phyloP scores from a whole-genome alignment of 2,797 vertebrate genomes.

The Caiman crocodilus region DNA sequence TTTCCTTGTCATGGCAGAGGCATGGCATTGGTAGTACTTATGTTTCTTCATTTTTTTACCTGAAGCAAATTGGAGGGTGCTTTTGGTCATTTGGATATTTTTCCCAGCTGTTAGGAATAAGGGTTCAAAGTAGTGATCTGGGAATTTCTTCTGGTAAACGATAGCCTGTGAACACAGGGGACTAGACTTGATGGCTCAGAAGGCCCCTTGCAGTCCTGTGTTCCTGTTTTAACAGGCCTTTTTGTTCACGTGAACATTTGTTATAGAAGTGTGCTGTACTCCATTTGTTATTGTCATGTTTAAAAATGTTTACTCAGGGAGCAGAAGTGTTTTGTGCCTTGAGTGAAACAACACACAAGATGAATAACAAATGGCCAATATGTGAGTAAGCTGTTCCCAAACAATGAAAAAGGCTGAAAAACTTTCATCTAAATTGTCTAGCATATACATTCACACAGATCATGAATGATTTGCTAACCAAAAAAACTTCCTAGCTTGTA shows the following conservation, averaged over 20 bases:
- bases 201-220: too few species aligned
- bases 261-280: background rate
- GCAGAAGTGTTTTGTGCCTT: background rate
- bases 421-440: background rate
- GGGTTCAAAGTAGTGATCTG: too few species aligned
- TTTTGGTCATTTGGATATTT: too few species aligned
- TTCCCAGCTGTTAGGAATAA: too few species aligned
- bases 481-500: background rate
- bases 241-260: background rate
- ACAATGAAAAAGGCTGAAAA: background rate
- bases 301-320: background rate
- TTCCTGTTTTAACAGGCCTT: background rate
- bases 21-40: too few species aligned
- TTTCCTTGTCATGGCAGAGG: too few species aligned
- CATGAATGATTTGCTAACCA: background rate
- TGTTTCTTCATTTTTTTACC: too few species aligned
- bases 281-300: accelerated
- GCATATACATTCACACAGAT: accelerated
- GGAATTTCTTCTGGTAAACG: too few species aligned
- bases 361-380: background rate
- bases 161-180: too few species aligned
- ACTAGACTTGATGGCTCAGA: too few species aligned
- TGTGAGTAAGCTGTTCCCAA: background rate
- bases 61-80: too few species aligned
- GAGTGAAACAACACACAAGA: accelerated